These are phyloP conservation scores for Aulostomus chinensis DNA, from an alignment of 2,797 vertebrate species.

Conservation along the genomic window DNA sequence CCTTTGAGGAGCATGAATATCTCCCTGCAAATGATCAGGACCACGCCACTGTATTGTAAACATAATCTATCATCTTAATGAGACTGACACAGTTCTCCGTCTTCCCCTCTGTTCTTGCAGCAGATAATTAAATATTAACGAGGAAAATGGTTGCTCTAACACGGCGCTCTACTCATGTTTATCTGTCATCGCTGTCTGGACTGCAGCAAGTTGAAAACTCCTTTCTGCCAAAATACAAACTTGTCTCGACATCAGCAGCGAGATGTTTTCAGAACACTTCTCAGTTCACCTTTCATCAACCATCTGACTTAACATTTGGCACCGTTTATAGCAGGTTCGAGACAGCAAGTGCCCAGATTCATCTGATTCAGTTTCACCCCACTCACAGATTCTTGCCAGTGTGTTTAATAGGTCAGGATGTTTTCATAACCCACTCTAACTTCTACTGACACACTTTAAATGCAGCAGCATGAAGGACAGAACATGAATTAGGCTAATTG, in stretches of 20 bases:
- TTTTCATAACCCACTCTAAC: conserved; percentile 69
- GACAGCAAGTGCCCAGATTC: not conserved
- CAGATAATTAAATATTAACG: conserved; percentile 71
- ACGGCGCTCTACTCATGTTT: conserved; percentile 60
- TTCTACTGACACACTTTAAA: conserved; percentile 76
- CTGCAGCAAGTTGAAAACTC: conserved; percentile 25
- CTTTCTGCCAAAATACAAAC: conserved; percentile 16
- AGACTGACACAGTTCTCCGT: conserved; percentile 66
- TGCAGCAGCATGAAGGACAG: conserved; percentile 62
- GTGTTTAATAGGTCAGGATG: conserved; percentile 72
- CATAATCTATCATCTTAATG: conserved; percentile 61
- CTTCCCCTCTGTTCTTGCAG: conserved; percentile 57
- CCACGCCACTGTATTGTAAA: conserved; percentile 36
- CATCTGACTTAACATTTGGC: not conserved
- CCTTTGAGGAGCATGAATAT: conserved; percentile 1
- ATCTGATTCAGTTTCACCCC: not conserved
- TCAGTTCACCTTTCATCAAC: conserved; percentile 1
- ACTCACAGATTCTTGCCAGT: conserved; percentile 11
- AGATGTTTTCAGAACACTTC: not conserved
- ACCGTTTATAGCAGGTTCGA: not conserved
- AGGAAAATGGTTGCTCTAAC: conserved; percentile 67
- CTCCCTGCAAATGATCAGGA: conserved; percentile 31
- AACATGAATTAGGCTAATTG: conserved; percentile 78
- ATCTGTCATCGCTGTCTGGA: conserved; percentile 31
- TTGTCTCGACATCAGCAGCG: not conserved